A percentile compares a stretch with the other conserved stretches of the same genome.
These are phyloP conservation scores for Hirundichthys speculiger DNA, from an alignment of 2,113 vertebrate genomes.

Conservation along the genomic window DNA sequence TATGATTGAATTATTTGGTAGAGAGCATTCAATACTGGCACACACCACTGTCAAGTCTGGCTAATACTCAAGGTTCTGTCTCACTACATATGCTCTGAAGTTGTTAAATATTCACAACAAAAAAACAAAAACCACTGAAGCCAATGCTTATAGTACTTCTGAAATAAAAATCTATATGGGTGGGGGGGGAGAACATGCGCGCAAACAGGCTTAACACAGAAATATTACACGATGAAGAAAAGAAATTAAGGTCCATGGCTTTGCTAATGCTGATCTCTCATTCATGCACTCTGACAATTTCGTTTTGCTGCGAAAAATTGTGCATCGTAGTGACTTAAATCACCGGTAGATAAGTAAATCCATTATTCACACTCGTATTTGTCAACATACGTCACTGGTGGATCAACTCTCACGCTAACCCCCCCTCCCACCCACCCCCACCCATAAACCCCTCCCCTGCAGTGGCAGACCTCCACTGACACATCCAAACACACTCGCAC, in stretches of 20 bases:
- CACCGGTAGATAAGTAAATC: conserved; percentile 67
- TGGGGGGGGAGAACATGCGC: conserved; percentile 6
- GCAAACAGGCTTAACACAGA: conserved; percentile 35
- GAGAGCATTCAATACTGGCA: conserved; percentile 84
- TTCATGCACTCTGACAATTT: conserved; percentile 57
- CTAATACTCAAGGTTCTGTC: conserved; percentile 80
- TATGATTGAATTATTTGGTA: conserved; percentile 83
- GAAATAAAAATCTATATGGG: conserved; percentile 60
- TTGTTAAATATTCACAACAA: conserved; percentile 70
- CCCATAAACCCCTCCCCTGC: not conserved
- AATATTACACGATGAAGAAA: conserved; percentile 48
- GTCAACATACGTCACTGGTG: conserved; percentile 65
- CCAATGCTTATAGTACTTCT: conserved; percentile 52
- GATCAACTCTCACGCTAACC: conserved; percentile 76
- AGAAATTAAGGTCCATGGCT: conserved; percentile 84
- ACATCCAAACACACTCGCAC: conserved; percentile 24
- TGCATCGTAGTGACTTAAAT: conserved; percentile 76
- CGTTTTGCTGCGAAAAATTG: conserved; percentile 37
- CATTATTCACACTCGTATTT: conserved; percentile 49
- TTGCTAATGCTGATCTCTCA: conserved; percentile 79
- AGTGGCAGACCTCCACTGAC: not conserved
- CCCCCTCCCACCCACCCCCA: not conserved
- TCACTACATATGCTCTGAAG: conserved; percentile 65
- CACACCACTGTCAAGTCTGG: conserved; percentile 76
- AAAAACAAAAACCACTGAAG: conserved; percentile 59